Evolutionary conservation across 2,888 invertebrate genomes (phyloP).

Genomic region (Meghimatium bilineatum): DNA sequence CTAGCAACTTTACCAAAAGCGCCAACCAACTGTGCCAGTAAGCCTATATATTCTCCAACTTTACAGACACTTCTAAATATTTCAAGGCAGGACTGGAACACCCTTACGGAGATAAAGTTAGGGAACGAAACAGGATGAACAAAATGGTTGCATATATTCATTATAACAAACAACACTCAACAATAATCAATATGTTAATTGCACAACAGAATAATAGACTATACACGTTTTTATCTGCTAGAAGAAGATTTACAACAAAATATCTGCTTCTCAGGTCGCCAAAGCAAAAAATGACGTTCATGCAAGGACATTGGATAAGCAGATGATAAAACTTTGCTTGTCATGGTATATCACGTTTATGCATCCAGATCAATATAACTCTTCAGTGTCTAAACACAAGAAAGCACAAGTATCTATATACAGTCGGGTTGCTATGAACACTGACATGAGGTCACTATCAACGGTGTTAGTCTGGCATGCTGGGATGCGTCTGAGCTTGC

Average conservation of each 20-base stretch:
- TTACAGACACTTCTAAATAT: no score
- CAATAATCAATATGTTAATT: not conserved
- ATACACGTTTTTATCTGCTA: not conserved
- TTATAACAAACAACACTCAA: not conserved
- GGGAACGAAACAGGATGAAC: no score
- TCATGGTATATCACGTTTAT: conserved; percentile 25
- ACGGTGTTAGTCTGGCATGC: conserved; percentile 1
- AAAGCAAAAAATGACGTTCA: not conserved
- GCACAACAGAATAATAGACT: not conserved
- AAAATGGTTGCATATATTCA: no score
- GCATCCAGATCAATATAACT: conserved; percentile 4
- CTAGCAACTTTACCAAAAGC: no score
- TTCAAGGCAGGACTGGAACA: no score
- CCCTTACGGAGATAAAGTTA: no score
- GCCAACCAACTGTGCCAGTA: no score
- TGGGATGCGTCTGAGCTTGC: conserved; percentile 14
- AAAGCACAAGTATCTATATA: not conserved
- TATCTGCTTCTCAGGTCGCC: not conserved
- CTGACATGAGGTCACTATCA: not conserved
- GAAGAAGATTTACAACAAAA: not conserved
- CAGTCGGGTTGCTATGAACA: not conserved
- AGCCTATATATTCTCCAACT: no score
- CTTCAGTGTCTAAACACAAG: not conserved
- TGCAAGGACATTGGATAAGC: not conserved
- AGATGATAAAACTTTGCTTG: not conserved